Percentiles rank a stretch among this genome's conserved stretches.
Evolutionary conservation across 2,797 vertebrate genomes (phyloP).

Genomic region (Pogoniulus pusillus): DNA sequence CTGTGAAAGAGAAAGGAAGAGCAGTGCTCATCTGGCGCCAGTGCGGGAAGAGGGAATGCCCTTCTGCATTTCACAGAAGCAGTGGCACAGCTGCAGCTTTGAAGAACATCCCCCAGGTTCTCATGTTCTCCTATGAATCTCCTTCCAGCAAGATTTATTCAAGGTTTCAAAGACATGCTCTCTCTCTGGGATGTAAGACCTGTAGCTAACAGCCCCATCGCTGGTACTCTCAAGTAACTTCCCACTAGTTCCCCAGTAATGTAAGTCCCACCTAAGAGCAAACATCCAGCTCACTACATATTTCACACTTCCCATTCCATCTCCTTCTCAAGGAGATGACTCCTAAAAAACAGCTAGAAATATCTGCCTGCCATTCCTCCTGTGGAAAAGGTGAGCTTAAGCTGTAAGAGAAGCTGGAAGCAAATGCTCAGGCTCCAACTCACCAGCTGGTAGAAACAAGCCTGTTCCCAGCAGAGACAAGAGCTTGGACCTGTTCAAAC

Average conservation of each 20-base stretch:
- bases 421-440: not conserved
- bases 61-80: not conserved
- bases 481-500: not conserved
- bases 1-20: not conserved
- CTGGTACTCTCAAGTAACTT: not conserved
- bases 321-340: not conserved
- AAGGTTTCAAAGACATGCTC: not conserved
- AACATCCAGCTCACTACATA: not conserved
- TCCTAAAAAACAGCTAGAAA: not conserved
- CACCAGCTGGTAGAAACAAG: not conserved
- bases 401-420: not conserved
- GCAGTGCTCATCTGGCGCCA: not conserved
- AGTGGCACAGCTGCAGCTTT: not conserved
- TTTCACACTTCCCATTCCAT: not conserved
- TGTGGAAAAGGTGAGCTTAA: not conserved
- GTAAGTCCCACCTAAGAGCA: not conserved
- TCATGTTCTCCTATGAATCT: not conserved
- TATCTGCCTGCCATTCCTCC: not conserved
- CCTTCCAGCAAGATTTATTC: not conserved
- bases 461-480: not conserved
- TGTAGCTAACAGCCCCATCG: not conserved
- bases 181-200: not conserved
- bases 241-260: not conserved
- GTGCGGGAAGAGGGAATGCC: not conserved
- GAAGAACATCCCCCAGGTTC: not conserved